Percentiles rank a stretch among this genome's conserved stretches.
These are phyloP conservation scores for Parnassius orleans DNA, from an alignment of 2,888 invertebrate genomes.

Conservation along the genomic window DNA sequence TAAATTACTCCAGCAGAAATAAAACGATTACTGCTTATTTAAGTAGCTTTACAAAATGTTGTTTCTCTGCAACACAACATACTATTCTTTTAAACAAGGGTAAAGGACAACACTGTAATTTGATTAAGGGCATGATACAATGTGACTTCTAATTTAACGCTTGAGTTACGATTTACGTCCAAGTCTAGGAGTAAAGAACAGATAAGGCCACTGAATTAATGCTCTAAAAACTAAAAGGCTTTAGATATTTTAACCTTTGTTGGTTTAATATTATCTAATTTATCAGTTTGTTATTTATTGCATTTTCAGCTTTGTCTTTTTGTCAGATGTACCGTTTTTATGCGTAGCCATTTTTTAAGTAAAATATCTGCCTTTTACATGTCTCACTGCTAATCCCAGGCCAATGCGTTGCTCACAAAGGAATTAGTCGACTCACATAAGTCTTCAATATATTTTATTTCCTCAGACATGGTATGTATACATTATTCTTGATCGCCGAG, in stretches of 20 bases:
- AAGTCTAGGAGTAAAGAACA: not conserved
- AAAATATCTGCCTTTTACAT: too few species aligned
- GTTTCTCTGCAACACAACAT: slow-evolving; percentile 1
- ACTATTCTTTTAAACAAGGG: slow-evolving; percentile 4
- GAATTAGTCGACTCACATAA: too few species aligned
- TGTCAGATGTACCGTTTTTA: not conserved
- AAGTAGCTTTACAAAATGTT: not conserved
- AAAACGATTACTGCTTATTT: not conserved
- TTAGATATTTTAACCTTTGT: not conserved
- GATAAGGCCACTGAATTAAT: slow-evolving; percentile 1
- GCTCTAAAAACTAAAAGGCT: not conserved
- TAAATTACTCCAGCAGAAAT: too few species aligned
- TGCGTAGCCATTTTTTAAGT: too few species aligned
- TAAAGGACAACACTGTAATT: not conserved
- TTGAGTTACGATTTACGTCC: not conserved
- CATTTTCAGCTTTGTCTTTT: not conserved
- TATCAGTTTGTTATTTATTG: not conserved
- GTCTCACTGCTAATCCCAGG: too few species aligned
- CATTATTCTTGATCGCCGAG: too few species aligned
- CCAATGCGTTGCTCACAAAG: too few species aligned
- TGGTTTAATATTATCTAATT: not conserved
- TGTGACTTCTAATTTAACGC: slow-evolving; percentile 6
- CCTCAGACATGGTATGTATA: too few species aligned
- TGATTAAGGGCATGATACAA: not conserved
- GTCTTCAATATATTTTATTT: too few species aligned